A percentile compares a stretch with the other conserved stretches of the same genome.
These are phyloP conservation scores for Propithecus perrieri DNA, from an alignment of 2,797 vertebrate genomes.

Conservation along the genomic window DNA sequence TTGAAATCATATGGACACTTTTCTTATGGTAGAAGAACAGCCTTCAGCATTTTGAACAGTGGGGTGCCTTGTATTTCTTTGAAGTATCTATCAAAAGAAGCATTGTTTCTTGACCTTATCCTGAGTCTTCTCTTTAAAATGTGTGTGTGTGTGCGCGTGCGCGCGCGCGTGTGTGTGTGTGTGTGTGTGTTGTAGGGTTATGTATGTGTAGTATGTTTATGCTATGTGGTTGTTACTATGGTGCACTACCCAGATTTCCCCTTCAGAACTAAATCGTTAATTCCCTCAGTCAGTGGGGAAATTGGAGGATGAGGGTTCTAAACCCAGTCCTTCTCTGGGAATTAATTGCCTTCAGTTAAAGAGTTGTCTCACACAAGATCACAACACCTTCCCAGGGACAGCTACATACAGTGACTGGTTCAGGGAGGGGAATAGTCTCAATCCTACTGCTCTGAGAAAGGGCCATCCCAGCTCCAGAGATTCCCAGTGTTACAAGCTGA, in stretches of 20 bases:
- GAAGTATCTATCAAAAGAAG: conserved; percentile 1
- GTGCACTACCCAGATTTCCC: neutral
- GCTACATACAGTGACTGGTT: neutral
- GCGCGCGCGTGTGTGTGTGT: neutral
- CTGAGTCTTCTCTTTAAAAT: neutral
- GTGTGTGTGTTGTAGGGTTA: neutral
- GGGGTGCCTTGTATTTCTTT: conserved; percentile 27
- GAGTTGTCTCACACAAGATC: neutral
- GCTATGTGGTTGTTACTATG: neutral
- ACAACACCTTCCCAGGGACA: neutral
- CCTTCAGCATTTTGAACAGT: conserved; percentile 23
- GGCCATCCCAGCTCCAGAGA: neutral
- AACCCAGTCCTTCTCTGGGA: neutral
- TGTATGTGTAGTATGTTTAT: neutral
- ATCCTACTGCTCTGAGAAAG: neutral
- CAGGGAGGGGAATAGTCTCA: neutral
- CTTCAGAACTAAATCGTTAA: neutral
- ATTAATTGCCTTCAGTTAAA: neutral
- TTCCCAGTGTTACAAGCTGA: neutral
- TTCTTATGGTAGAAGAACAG: conserved; percentile 20
- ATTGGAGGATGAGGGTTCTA: neutral
- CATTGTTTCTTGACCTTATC: neutral
- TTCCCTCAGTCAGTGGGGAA: neutral
- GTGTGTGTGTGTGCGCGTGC: neutral
- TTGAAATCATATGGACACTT: conserved; percentile 42